Conservation (phyloP, 2,888 invertebrate genomes). For the Erebia aethiops region DNA sequence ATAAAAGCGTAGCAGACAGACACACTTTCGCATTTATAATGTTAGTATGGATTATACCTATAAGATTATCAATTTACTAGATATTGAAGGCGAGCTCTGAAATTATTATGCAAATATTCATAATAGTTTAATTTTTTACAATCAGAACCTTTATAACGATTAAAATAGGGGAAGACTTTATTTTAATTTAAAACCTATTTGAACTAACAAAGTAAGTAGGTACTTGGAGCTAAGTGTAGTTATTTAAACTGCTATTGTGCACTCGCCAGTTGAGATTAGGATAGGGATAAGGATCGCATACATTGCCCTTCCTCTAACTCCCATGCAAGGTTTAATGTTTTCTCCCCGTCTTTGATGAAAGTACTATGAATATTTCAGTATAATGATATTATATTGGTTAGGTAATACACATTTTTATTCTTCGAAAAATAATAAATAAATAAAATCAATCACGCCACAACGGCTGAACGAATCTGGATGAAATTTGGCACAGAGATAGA, state of each 20-base stretch:
- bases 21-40: too few relatives aligned
- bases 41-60: too few relatives aligned
- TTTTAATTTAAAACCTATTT: neutral
- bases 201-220: neutral
- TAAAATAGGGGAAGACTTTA: neutral
- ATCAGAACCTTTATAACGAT: neutral
- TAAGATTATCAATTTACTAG: too few relatives aligned
- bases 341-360: neutral
- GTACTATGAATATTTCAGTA: neutral
- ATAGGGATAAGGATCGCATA: conserved; percentile 1
- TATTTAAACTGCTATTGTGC: conserved; percentile 1
- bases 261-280: neutral
- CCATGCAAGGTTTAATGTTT: neutral
- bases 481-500: too few relatives aligned
- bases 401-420: too few relatives aligned
- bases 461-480: too few relatives aligned
- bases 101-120: neutral
- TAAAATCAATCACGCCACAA: too few relatives aligned
- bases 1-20: too few relatives aligned
- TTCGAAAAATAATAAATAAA: too few relatives aligned
- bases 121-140: neutral
- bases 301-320: neutral
- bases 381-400: neutral
- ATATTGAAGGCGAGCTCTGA: too few relatives aligned
- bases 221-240: neutral